Conservation (phyloP, 2,888 invertebrate genomes). For the Lasius platythorax region DNA sequence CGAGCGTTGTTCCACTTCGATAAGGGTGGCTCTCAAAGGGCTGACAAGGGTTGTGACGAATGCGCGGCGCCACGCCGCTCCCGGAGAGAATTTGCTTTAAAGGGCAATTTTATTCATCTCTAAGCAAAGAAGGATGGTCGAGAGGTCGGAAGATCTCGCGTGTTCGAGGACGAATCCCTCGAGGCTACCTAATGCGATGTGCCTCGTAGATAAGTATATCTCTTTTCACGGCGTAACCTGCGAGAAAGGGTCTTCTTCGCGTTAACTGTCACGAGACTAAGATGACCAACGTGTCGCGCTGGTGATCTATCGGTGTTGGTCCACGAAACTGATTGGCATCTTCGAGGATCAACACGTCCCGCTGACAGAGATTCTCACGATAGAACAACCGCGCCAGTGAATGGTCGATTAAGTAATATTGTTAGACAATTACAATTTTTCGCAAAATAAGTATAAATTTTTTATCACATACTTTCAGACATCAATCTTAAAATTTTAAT, state of each 20-base stretch:
- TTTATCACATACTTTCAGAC: neutral
- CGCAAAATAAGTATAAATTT: neutral
- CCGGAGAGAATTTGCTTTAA: conserved; percentile 60
- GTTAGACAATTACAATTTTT: neutral
- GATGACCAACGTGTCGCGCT: conserved; percentile 49
- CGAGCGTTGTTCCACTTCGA: conserved; percentile 60
- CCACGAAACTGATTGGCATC: conserved; percentile 47
- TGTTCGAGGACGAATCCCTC: conserved; percentile 53
- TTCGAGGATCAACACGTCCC: conserved; percentile 47
- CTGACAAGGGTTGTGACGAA: conserved; percentile 71
- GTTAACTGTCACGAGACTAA: conserved; percentile 46
- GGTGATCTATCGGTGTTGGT: conserved; percentile 48
- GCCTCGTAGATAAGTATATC: conserved; percentile 59
- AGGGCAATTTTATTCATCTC: conserved; percentile 60
- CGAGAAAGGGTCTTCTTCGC: conserved; percentile 44
- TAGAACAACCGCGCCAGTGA: neutral
- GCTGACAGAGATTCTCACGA: conserved; percentile 29
- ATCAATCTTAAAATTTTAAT: neutral
- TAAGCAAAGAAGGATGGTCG: conserved; percentile 53
- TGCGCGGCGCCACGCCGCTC: conserved; percentile 43
- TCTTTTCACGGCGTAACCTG: conserved; percentile 41
- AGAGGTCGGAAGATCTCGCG: conserved; percentile 44
- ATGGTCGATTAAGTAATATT: neutral
- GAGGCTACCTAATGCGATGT: conserved; percentile 59
- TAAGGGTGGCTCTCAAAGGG: conserved; percentile 65